Evolutionary conservation across 1,140 invertebrate species (phyloP), one percentile per base, ranked within the genome.

Genomic region (Idris sp.): DNA sequence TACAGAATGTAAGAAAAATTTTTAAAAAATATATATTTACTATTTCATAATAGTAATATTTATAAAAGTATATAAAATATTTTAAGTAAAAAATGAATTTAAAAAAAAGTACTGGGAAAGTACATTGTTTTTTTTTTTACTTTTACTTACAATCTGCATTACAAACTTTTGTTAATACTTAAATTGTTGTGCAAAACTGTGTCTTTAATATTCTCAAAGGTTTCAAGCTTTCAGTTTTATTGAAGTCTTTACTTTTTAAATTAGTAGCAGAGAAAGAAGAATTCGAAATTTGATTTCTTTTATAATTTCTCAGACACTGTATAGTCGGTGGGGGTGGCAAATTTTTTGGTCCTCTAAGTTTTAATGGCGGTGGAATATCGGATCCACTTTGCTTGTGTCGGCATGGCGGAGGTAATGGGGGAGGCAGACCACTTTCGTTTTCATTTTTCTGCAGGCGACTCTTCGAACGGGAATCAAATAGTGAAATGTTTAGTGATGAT

Each of bases 271-370:
- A 2, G n/a, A 38, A 7, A 4, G 26, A 14, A 1, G 14, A 7
- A 33, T 22, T 46, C 30, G 30, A 43, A 30, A 46, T 4, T 10
- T 41, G 44, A 10, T 10, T 13, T 30, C 58, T 56, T 14, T 68
- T 68, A 0, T 38, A 28, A 2, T 25, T 49, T 10, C 51, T 49
- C 5, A 68, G 15, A 15, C 58, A 18, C 7, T 58, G 64, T 22
- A 68, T 5, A 35, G 19, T 49, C n/a, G 64, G 64, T 0, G 54
- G 65, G 0, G 65, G 46, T 1, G 65, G 65, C 4, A 58, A n/a
- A 15, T 58, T 68, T 5, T 48, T 56, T 25, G 64, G 64, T 49
- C 64, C 53, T 68, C 64, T 26, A 4, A 49, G 43, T 33, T 58
- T 35, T 8, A 49, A n/a, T 7, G 51, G 51, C 15, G 64, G 51